Evolutionary conservation across 2,888 invertebrate species (phyloP).

Genomic region (Blastobasis adustella): DNA sequence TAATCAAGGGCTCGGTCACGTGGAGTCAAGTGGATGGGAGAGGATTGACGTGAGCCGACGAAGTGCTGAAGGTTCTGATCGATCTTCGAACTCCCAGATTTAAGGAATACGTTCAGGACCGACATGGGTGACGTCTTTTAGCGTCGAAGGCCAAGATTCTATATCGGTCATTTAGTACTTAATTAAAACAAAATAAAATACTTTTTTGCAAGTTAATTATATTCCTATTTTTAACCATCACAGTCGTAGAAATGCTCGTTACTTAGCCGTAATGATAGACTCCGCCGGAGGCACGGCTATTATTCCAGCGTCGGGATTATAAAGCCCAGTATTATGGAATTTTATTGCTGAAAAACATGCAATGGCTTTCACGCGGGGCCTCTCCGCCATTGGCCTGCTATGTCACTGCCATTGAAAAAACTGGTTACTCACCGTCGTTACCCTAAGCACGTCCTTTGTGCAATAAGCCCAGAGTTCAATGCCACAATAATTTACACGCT

Average conservation of each 20-base stretch:
- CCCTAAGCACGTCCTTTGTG: too few relatives aligned
- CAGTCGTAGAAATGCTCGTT: conserved; percentile 6
- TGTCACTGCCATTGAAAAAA: too few relatives aligned
- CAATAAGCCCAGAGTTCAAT: too few relatives aligned
- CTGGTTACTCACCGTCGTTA: too few relatives aligned
- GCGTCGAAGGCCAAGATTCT: background rate
- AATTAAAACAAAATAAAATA: background rate
- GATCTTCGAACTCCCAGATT: background rate
- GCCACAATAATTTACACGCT: too few relatives aligned
- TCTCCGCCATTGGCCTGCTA: too few relatives aligned
- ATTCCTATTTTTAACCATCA: conserved; percentile 3
- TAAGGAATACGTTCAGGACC: background rate
- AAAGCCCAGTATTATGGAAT: conserved; percentile 5
- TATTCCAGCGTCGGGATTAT: conserved; percentile 5
- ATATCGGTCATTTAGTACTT: background rate
- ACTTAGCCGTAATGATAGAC: conserved; percentile 6
- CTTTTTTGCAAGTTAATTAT: conserved; percentile 3
- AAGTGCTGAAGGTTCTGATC: background rate
- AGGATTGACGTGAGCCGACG: too few relatives aligned
- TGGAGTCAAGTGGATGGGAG: too few relatives aligned
- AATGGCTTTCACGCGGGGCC: conserved; percentile 2
- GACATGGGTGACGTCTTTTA: background rate
- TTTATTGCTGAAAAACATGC: conserved; percentile 9
- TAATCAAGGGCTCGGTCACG: too few relatives aligned
- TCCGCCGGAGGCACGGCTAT: conserved; percentile 1